phyloP scores from a whole-genome alignment of 2,113 vertebrate genomes.

The Caranx melampygus region DNA sequence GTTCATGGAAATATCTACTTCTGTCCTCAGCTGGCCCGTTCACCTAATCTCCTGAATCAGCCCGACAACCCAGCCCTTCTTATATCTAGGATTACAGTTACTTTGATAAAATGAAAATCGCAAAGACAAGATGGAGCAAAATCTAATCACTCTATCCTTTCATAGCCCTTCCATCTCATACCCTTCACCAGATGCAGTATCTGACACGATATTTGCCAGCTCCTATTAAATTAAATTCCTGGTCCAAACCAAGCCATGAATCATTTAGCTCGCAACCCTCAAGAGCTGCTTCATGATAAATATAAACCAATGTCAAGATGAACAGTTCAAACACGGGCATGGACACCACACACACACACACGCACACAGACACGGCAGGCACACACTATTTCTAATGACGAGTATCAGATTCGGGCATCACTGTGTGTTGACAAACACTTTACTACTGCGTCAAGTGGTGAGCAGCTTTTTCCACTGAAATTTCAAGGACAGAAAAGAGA shows the following conservation, averaged over 20 bases:
- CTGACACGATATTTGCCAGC: slow-evolving; percentile 23
- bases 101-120: slow-evolving; percentile 19
- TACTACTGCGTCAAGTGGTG: slow-evolving; percentile 51
- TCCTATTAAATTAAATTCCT: slow-evolving; percentile 34
- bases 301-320: slow-evolving; percentile 58
- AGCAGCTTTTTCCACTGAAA: slow-evolving; percentile 74
- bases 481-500: slow-evolving; percentile 59
- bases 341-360: background rate
- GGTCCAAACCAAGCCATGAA: slow-evolving; percentile 42
- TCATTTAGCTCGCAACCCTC: slow-evolving; percentile 24
- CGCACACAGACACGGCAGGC: background rate
- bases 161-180: slow-evolving; percentile 10
- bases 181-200: slow-evolving; percentile 27
- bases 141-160: slow-evolving; percentile 24
- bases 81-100: slow-evolving; percentile 13
- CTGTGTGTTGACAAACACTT: slow-evolving; percentile 81
- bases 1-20: slow-evolving; percentile 15
- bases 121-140: background rate
- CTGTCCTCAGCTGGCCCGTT: background rate
- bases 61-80: background rate
- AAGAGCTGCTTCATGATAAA: slow-evolving; percentile 36
- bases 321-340: slow-evolving; percentile 35
- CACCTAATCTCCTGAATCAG: background rate
- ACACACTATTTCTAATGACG: slow-evolving; percentile 59
- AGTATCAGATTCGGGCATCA: slow-evolving; percentile 65